Conservation (phyloP, 2,888 invertebrate species). For the Patella ulyssiponensis region DNA sequence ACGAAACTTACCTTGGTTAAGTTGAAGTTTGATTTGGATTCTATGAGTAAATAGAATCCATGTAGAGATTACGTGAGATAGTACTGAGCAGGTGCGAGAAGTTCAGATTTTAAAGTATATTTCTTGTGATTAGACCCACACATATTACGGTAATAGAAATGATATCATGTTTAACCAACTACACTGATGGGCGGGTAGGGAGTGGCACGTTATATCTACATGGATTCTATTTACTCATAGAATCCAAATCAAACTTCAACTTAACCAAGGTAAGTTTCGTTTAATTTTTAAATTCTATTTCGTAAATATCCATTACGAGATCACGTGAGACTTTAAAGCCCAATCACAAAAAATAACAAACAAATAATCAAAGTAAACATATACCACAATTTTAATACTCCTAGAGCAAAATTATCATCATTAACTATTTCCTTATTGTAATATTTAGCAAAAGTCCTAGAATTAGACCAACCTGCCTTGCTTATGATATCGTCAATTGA, state of each 20-base stretch:
- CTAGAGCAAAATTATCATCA: background rate
- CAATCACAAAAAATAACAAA: background rate
- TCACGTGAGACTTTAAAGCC: constrained; percentile 6
- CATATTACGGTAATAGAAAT: too few species aligned
- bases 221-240: background rate
- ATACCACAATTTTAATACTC: background rate
- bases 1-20: constrained; percentile 3
- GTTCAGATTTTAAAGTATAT: background rate
- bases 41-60: background rate
- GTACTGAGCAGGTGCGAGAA: background rate
- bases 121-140: too few species aligned
- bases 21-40: background rate
- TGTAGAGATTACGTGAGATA: background rate
- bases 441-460: background rate
- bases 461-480: background rate
- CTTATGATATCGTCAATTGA: background rate
- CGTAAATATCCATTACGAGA: background rate
- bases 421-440: background rate
- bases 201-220: background rate
- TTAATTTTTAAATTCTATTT: constrained; percentile 5
- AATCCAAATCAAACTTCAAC: background rate
- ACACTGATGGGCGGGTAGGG: background rate
- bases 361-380: background rate
- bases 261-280: background rate
- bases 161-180: background rate